Evolutionary conservation across 2,888 invertebrate species (phyloP).

Genomic region (Cactoblastis cactorum): DNA sequence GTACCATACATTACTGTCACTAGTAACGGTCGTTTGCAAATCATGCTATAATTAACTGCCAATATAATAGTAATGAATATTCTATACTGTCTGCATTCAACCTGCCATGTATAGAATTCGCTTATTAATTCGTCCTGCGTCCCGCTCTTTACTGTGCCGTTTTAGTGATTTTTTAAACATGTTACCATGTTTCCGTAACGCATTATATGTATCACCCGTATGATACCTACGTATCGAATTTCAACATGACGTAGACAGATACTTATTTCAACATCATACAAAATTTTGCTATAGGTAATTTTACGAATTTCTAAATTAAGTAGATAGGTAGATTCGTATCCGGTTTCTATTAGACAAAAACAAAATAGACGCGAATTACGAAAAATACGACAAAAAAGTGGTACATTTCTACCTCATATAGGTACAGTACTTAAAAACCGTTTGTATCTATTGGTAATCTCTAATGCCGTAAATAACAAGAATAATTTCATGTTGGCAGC

Average conservation of each 20-base stretch:
- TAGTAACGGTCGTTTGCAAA: constrained; percentile 38
- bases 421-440: background rate
- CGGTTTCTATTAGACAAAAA: no score
- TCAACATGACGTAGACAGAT: background rate
- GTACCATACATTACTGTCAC: constrained; percentile 24
- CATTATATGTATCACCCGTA: background rate
- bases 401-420: background rate
- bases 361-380: no score
- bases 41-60: constrained; percentile 27
- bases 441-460: constrained; percentile 40
- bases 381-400: background rate
- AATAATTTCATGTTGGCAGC: constrained; percentile 58
- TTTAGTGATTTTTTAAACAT: background rate
- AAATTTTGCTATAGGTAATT: background rate
- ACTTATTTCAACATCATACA: background rate
- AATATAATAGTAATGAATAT: constrained; percentile 11
- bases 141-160: background rate
- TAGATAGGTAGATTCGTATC: background rate
- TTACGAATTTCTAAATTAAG: background rate
- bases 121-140: background rate
- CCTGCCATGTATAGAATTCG: background rate
- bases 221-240: background rate
- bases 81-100: background rate
- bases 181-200: background rate
- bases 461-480: constrained; percentile 46